Base-by-base conservation (phyloP, 37 sponge, comb jelly and placozoan genomes). In the Diacarnus erythraeanus region DNA sequence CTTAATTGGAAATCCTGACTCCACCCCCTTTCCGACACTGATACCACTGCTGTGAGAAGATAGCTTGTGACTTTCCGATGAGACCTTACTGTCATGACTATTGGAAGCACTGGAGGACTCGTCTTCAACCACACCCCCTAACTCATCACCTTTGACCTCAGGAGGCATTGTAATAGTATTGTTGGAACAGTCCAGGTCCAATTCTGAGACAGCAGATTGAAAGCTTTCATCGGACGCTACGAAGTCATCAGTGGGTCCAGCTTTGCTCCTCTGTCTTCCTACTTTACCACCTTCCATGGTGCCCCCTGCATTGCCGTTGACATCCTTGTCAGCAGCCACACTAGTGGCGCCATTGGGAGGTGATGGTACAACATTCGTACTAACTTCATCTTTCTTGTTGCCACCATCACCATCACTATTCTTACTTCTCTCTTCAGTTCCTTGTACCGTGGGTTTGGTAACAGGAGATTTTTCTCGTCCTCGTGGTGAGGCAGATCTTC, bases 41-140 rank as follows among this genome's bases (percentile, higher is more conserved):
- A 18, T 36, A 26, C 57, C 57, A 30, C 74, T 33, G 72, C 72
- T 72, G 72, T n/a, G n/a, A 8, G 10, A 4, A 25, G 21, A 21
- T 35, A 25, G 25, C 42, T 71, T n/a, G 72, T 25, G 18, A 27
- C 34, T 30, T 1, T 66, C 34, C 20, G 36, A 35, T 38, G 38
- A 38, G 23, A 22, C 26, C 81, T 59, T 80, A 72, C 81, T 80
- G 81, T 80, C 81, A 58, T 69, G 61, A 30, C 81, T 80, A 43
- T 68, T 51, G 3, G 83, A 64, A 30, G 65, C 43, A 42, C 75
- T 64, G 3, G 74, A 73, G 15, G 65, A 44, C 0, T 26, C 75
- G 17, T 42, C 44, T 3, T 35, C 60, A 33, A 20, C 59, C 61
- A 9, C 78, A 61, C 78, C 54, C 78, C 2, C 61, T 36, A 10